phyloP scores from a whole-genome alignment of 2,888 invertebrate species.

The Mythimna loreyi region DNA sequence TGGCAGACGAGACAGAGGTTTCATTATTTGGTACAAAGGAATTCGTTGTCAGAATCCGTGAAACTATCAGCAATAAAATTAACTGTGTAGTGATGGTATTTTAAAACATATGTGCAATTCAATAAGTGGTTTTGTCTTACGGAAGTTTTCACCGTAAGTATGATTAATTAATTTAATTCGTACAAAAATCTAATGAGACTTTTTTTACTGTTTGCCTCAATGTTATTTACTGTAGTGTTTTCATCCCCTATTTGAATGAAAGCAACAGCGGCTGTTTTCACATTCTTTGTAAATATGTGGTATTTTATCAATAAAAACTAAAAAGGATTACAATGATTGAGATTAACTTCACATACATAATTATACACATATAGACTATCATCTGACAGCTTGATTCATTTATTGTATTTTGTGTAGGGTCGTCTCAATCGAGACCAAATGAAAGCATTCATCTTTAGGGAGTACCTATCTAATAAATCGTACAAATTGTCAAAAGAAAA shows the following conservation, averaged over 20 bases:
- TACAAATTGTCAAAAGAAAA: slow-evolving; percentile 24
- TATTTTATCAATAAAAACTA: background rate
- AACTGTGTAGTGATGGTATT: background rate
- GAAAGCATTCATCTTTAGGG: background rate
- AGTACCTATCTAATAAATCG: slow-evolving; percentile 26
- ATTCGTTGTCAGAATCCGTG: background rate
- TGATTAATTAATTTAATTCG: background rate
- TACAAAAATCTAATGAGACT: background rate
- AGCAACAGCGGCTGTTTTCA: background rate
- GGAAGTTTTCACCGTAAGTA: too few species aligned
- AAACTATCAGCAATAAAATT: background rate
- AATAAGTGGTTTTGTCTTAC: too few species aligned
- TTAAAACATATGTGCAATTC: background rate
- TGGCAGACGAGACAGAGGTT: background rate
- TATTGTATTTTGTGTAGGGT: background rate
- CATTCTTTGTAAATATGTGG: background rate
- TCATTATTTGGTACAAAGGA: background rate
- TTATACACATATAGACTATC: too few species aligned
- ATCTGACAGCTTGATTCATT: background rate
- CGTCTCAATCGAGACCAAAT: slow-evolving; percentile 2
- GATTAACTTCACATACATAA: too few species aligned
- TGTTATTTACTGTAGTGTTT: background rate
- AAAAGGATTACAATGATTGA: too few species aligned
- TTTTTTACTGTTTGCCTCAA: background rate
- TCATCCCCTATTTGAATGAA: background rate